Evolutionary conservation across 2,888 invertebrate genomes (phyloP), one percentile per base, ranked within the genome.

Genomic region (Caenorhabditis afra): DNA sequence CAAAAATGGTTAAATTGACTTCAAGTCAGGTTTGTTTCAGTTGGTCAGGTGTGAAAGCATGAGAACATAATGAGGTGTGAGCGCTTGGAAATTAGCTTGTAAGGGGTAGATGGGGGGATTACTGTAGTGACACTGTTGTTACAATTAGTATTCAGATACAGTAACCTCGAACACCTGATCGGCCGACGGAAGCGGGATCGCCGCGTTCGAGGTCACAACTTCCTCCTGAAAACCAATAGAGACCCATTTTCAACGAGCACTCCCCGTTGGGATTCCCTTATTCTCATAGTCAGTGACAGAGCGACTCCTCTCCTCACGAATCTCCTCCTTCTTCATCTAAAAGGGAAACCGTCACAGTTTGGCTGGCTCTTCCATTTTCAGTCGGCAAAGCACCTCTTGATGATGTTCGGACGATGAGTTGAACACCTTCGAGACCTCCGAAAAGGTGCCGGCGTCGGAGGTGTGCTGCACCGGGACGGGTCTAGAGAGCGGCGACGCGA

Each of bases 401-500:
- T n/a, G n/a, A n/a, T n/a, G 64, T 58, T 73, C 50, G 23, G n/a
- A n/a, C n/a, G n/a, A n/a, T n/a, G 64, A 50, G 29, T 73, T 73
- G 73, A 64, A 73, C 29, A 58, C 44, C 16, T 73, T 73, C 14
- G 73, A 73, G 41, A 73, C 64, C 22, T 73, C 58, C 22, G 57
- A 58, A 58, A 73, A 73, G 11, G 64, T 49, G 14, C 73, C 73
- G n/a, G 73, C 73, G n/a, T n/a, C n/a, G 20, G 64, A 29, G 7
- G 29, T 49, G 14, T 58, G n/a, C n/a, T n/a, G 64, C 29, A 73
- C 73, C 3, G 73, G 73, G 14, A 73, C 20, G 16, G 37, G 37
- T 50, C 64, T 47, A 35, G 73, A 62, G 29, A 73, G 55, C n/a
- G 73, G 73, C 5, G 73, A 73, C 12, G 73, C 73, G 39, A 73